Evolutionary conservation across 2,888 invertebrate species (phyloP), one percentile per base, ranked within the genome.

Genomic region (Protophormia terraenovae): DNA sequence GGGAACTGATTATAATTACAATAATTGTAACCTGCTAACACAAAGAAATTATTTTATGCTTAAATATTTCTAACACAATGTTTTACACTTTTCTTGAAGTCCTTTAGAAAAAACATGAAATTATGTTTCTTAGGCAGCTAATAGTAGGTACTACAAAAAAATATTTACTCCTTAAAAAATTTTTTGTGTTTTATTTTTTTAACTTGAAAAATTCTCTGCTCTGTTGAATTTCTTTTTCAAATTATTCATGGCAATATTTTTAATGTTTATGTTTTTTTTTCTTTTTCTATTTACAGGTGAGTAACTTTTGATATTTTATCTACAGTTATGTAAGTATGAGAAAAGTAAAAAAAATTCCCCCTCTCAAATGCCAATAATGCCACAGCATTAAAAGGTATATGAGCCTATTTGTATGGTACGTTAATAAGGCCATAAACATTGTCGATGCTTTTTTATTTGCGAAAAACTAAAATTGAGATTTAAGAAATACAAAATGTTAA

Each of bases 241-340:
- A 24, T 35, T 22, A 55, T 47, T 58, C 27, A 16, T 77, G 8
- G 4, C 6, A 6, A 7, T 16, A 24, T 4, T 64, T 55, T 71
- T 71, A 55, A 76, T 47, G 16, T 22, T 62, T 69, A 12, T 24
- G 24, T 32, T 58, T 22, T 38, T 38, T 38, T 67, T 38, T 71
- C 12, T 29, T 1, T 79, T 69, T 83, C 69, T 53, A n/a, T n/a
- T 79, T 83, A 45, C 79, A 83, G 83, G 83, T 83, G 69, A 83
- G 83, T 83, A n/a, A 60, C 19, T 64, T 78, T 79, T 45, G 16
- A 38, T 55, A 45, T 62, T n/a, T 47, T 38, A 14, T 4, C 38
- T 12, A n/a, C 19, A 35, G 32, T 35, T 24, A 19, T 4, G 53
- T 66, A 64, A 53, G 76, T 76, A 76, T 38, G n/a, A n/a, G 47